Evolutionary conservation across 2,113 vertebrate genomes (phyloP).

Genomic region (Hylia prasina): DNA sequence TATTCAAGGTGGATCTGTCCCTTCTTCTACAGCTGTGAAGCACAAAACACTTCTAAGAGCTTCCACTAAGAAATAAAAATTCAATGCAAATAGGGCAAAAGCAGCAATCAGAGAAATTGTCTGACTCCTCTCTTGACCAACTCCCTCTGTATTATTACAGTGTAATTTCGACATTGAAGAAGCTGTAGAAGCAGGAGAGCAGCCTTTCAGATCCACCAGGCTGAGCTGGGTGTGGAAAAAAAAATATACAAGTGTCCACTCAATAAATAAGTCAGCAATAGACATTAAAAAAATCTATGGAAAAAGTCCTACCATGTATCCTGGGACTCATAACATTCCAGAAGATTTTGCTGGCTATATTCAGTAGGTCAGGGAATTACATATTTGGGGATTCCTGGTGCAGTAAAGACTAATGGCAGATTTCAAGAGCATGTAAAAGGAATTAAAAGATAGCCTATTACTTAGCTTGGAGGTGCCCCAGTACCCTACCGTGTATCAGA

Average conservation of each 20-base stretch:
- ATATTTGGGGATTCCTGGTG: background rate
- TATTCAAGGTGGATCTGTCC: background rate
- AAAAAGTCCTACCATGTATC: background rate
- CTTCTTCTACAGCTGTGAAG: background rate
- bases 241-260: background rate
- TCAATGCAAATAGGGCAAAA: background rate
- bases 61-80: background rate
- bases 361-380: background rate
- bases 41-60: background rate
- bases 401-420: background rate
- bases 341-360: background rate
- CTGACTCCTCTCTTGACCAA: background rate
- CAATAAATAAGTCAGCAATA: background rate
- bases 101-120: background rate
- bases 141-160: background rate
- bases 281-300: background rate
- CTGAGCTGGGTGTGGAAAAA: background rate
- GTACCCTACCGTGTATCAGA: background rate
- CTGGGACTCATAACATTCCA: background rate
- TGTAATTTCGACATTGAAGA: background rate
- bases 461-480: background rate
- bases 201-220: background rate
- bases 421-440: background rate
- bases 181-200: background rate
- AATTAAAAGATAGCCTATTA: background rate